These are phyloP conservation scores for Myopa tessellatipennis DNA, from an alignment of 2,888 invertebrate genomes.

Conservation along the genomic window DNA sequence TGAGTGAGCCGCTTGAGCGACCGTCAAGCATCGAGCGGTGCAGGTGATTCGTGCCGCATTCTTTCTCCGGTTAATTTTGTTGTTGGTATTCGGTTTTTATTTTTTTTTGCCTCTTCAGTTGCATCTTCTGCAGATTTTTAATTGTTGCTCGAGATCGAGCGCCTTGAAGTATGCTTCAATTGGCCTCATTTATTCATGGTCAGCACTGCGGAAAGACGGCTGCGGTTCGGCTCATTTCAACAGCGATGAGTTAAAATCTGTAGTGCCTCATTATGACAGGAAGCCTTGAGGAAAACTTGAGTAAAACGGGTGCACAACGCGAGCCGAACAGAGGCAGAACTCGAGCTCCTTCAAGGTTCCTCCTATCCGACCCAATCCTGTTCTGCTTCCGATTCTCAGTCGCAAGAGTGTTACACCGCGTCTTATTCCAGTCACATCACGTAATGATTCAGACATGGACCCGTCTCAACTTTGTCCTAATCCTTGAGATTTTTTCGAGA, in stretches of 20 bases:
- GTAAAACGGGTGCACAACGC: too few relatives aligned
- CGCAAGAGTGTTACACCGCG: too few relatives aligned
- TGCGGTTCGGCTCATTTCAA: not conserved
- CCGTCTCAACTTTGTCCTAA: too few relatives aligned
- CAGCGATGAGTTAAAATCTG: slow-evolving; percentile 10
- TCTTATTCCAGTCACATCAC: too few relatives aligned
- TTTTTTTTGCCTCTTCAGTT: not conserved
- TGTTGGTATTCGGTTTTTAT: not conserved
- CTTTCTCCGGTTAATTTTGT: not conserved
- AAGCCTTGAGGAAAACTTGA: not conserved
- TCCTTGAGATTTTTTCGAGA: too few relatives aligned
- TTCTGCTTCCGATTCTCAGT: too few relatives aligned
- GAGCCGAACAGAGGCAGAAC: too few relatives aligned
- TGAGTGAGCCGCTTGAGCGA: slow-evolving; percentile 25
- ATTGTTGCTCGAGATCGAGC: slow-evolving; percentile 9
- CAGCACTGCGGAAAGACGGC: slow-evolving; percentile 27
- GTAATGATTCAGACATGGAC: too few relatives aligned
- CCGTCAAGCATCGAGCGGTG: slow-evolving; percentile 3
- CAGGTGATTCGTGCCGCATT: not conserved
- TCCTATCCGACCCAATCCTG: too few relatives aligned
- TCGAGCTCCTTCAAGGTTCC: too few relatives aligned
- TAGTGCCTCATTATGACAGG: slow-evolving; percentile 31
- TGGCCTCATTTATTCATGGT: slow-evolving; percentile 37
- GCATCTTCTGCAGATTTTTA: slow-evolving; percentile 16
- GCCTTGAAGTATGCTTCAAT: slow-evolving; percentile 30